These are phyloP conservation scores for Drosophila sordidula DNA, from an alignment of 2,888 invertebrate species.

Conservation along the genomic window DNA sequence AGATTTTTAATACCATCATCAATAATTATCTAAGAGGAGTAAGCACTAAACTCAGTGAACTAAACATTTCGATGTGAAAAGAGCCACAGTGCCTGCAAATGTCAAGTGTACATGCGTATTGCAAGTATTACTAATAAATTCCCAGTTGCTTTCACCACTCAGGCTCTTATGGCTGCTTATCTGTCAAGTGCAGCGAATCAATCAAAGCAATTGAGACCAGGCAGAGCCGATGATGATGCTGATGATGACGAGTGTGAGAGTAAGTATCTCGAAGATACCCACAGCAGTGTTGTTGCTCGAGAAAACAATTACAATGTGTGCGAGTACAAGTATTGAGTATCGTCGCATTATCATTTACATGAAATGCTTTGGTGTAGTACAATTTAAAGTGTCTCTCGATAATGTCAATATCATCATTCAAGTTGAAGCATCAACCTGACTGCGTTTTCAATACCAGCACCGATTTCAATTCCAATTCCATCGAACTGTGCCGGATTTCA, in stretches of 20 bases:
- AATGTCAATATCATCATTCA: constrained; percentile 81
- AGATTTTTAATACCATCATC: too few relatives aligned
- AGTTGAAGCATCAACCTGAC: constrained; percentile 50
- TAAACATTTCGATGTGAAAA: background rate
- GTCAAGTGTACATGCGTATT: constrained; percentile 8
- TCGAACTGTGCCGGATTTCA: constrained; percentile 76
- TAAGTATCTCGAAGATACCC: constrained; percentile 38
- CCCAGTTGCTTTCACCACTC: constrained; percentile 60
- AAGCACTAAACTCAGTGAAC: too few relatives aligned
- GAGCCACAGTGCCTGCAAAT: constrained; percentile 7
- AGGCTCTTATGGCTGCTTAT: constrained; percentile 44
- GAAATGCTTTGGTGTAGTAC: constrained; percentile 45
- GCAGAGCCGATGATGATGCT: constrained; percentile 10
- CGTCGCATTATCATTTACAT: constrained; percentile 70
- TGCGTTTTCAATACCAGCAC: constrained; percentile 37
- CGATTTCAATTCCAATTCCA: constrained; percentile 57
- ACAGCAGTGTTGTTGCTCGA: constrained; percentile 16
- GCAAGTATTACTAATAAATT: constrained; percentile 57
- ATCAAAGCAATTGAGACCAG: constrained; percentile 59
- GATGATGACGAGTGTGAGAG: constrained; percentile 19
- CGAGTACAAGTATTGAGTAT: constrained; percentile 27
- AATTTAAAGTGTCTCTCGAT: constrained; percentile 79
- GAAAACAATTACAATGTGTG: constrained; percentile 35
- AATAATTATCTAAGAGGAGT: too few relatives aligned
- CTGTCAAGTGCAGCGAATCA: constrained; percentile 72